Evolutionary conservation across 2,797 vertebrate genomes (phyloP).

Genomic region (Spondyliosoma cantharus): DNA sequence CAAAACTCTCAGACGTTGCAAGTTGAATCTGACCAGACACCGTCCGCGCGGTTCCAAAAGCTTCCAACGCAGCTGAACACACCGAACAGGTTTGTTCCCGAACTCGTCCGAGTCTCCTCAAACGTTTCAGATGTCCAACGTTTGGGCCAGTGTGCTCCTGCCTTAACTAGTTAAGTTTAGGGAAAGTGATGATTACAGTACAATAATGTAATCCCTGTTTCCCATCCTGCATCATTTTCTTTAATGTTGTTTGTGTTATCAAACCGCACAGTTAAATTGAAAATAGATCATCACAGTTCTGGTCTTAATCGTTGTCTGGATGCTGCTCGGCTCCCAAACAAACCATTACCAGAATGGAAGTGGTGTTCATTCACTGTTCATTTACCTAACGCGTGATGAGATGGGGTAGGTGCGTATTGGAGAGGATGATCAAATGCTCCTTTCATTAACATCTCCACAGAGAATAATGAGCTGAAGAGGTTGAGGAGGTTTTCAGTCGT

Average conservation of each 20-base stretch:
- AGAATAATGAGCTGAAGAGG: neutral
- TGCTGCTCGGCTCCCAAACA: slow-evolving; percentile 6
- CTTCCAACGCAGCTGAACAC: too few relatives aligned
- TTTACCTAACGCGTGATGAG: slow-evolving; percentile 15
- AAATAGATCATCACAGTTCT: slow-evolving; percentile 8
- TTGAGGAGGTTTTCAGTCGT: neutral
- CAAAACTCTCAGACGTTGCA: too few relatives aligned
- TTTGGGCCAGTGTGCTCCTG: too few relatives aligned
- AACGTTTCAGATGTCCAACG: too few relatives aligned
- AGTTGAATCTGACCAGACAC: too few relatives aligned
- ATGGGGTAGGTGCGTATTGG: neutral
- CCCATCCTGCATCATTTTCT: neutral
- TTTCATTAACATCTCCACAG: slow-evolving; percentile 21
- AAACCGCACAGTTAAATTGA: slow-evolving; percentile 12
- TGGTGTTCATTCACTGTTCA: slow-evolving; percentile 1
- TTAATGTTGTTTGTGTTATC: slow-evolving; percentile 17
- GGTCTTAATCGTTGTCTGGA: slow-evolving; percentile 21
- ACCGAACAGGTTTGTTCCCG: too few relatives aligned
- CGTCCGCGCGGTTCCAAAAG: too few relatives aligned
- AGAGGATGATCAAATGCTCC: slow-evolving; percentile 8
- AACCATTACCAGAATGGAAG: slow-evolving; percentile 20
- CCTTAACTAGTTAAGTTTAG: too few relatives aligned
- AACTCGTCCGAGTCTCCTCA: too few relatives aligned
- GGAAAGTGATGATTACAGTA: too few relatives aligned
- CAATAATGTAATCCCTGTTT: neutral